These are phyloP conservation scores for Drosophila ercepeae DNA, from an alignment of 1,140 invertebrate species.

Conservation along the genomic window DNA sequence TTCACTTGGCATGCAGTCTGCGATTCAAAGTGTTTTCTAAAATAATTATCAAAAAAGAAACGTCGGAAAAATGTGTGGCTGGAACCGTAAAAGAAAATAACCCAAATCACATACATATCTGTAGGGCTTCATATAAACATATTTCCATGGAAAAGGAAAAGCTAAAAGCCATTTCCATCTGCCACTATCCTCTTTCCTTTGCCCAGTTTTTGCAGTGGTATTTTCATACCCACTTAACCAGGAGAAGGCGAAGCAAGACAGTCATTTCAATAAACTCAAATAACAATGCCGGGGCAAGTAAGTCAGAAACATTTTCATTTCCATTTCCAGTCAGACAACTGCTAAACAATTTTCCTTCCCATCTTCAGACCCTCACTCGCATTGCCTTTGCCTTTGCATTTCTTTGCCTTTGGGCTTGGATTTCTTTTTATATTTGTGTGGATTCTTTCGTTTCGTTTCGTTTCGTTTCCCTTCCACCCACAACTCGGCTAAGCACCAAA, in stretches of 20 bases:
- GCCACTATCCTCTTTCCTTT: constrained; percentile 7
- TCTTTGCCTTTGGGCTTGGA: constrained; percentile 27
- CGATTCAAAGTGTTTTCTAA: constrained; percentile 5
- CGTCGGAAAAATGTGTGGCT: not conserved
- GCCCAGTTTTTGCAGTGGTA: constrained; percentile 10
- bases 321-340: constrained; percentile 49
- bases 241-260: constrained; percentile 20
- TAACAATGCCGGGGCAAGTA: constrained; percentile 61
- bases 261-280: constrained; percentile 65
- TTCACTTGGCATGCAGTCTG: not conserved
- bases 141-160: not conserved
- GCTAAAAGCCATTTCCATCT: constrained; percentile 24
- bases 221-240: constrained; percentile 55
- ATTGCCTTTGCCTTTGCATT: constrained; percentile 12
- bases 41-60: constrained; percentile 11
- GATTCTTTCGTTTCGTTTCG: constrained; percentile 40
- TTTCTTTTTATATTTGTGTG: constrained; percentile 39
- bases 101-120: constrained; percentile 8
- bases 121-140: not conserved
- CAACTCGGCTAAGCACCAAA: constrained; percentile 52
- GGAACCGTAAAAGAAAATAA: not conserved
- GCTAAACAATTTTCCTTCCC: constrained; percentile 43
- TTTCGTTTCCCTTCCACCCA: constrained; percentile 21
- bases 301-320: constrained; percentile 63
- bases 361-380: not conserved